A percentile compares a stretch with the other conserved stretches of the same genome.
Evolutionary conservation across 2,888 invertebrate species (phyloP).

Genomic region (Boloria selene): DNA sequence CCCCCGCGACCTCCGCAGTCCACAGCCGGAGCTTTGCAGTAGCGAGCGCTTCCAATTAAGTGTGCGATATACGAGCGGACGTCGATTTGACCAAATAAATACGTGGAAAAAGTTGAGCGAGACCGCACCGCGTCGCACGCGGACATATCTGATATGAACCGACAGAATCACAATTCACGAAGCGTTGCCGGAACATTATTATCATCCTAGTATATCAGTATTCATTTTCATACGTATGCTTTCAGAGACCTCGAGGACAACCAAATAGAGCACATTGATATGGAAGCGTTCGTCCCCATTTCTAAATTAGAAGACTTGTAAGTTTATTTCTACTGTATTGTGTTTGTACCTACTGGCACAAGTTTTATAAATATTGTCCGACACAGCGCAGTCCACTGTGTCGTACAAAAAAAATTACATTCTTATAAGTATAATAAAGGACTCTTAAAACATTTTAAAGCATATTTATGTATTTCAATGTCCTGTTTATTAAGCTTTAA

Average conservation of each 20-base stretch:
- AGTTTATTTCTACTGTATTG: conserved; percentile 61
- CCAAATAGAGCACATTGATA: conserved; percentile 90
- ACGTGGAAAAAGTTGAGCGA: neutral
- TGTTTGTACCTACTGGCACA: neutral
- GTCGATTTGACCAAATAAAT: conserved; percentile 3
- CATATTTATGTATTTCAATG: too few relatives aligned
- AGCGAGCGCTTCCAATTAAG: conserved; percentile 13
- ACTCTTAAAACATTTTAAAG: too few relatives aligned
- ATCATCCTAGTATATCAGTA: conserved; percentile 11
- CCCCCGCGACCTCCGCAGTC: too few relatives aligned
- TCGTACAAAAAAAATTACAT: too few relatives aligned
- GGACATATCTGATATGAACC: neutral
- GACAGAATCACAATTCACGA: conserved; percentile 7
- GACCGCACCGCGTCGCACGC: neutral
- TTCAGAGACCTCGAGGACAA: conserved; percentile 94
- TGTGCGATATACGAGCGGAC: neutral
- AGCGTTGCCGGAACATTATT: neutral
- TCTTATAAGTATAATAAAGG: too few relatives aligned
- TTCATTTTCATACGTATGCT: conserved; percentile 40
- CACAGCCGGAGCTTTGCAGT: neutral
- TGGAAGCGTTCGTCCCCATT: conserved; percentile 91
- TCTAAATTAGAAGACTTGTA: conserved; percentile 92
- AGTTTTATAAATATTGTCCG: conserved; percentile 3
- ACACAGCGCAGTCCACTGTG: conserved; percentile 9
- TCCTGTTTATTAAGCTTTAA: too few relatives aligned